Conservation (phyloP, 2,888 invertebrate species). For the Odontocerum albicorne region DNA sequence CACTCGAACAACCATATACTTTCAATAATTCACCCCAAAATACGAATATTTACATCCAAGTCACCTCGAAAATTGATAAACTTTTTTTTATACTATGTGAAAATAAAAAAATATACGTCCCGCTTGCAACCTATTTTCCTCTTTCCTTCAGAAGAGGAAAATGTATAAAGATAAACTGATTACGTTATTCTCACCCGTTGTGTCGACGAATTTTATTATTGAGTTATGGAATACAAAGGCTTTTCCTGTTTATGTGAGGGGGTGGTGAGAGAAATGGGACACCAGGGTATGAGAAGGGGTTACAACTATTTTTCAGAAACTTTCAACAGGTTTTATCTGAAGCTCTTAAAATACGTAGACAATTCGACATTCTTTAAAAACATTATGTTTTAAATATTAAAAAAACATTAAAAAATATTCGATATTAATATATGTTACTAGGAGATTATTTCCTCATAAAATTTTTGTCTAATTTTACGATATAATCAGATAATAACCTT, state of each 20-base stretch:
- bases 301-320: constrained; percentile 2
- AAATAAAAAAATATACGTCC: not conserved
- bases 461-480: too few relatives aligned
- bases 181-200: constrained; percentile 29
- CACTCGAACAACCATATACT: too few relatives aligned
- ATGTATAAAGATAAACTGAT: constrained; percentile 30
- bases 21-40: too few relatives aligned
- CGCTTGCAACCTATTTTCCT: constrained; percentile 2
- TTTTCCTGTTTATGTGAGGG: not conserved
- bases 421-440: not conserved
- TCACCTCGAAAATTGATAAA: too few relatives aligned
- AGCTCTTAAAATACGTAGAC: too few relatives aligned
- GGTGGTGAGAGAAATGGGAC: not conserved
- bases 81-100: too few relatives aligned
- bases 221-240: constrained; percentile 30
- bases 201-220: constrained; percentile 28
- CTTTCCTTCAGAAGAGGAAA: constrained; percentile 3
- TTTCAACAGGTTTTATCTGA: constrained; percentile 9
- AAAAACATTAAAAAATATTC: not conserved
- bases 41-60: too few relatives aligned
- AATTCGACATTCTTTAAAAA: too few relatives aligned
- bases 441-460: too few relatives aligned
- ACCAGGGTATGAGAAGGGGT: constrained; percentile 5
- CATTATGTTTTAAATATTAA: too few relatives aligned
- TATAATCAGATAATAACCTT: not conserved